Percentiles rank a stretch among this genome's conserved stretches.
Conservation (phyloP, 2,888 invertebrate genomes). For the Oxytorus armatus region DNA sequence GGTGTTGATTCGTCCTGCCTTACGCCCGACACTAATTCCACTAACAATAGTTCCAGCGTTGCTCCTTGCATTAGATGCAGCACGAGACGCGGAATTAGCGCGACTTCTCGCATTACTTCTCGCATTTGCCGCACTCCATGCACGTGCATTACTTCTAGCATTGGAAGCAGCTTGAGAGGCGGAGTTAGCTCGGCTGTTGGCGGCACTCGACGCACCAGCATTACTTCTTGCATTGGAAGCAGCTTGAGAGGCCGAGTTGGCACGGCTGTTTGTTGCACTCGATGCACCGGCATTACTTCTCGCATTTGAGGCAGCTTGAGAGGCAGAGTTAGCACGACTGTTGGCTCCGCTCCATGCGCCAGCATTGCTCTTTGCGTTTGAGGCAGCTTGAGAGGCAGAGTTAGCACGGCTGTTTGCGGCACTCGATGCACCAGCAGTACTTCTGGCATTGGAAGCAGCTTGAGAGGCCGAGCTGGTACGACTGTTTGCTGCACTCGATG, state of each 20-base stretch:
- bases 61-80: neutral
- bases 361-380: too few relatives aligned
- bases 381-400: too few relatives aligned
- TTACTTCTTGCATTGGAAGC: neutral
- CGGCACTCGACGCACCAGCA: neutral
- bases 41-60: slow-evolving; percentile 17
- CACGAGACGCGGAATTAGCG: neutral
- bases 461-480: neutral
- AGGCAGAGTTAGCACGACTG: neutral
- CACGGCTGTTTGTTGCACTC: neutral
- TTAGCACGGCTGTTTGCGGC: neutral
- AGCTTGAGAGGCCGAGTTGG: neutral
- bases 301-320: neutral
- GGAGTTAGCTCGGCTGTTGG: neutral
- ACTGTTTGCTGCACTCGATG: too few relatives aligned
- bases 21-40: slow-evolving; percentile 19
- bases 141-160: neutral
- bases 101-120: neutral
- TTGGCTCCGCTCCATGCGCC: neutral
- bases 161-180: too few relatives aligned
- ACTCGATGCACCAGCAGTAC: neutral
- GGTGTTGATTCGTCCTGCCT: neutral
- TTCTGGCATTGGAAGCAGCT: neutral
- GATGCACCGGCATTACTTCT: neutral
- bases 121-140: neutral